phyloP scores from a whole-genome alignment of 2,113 vertebrate genomes.

The Etia nguti region DNA sequence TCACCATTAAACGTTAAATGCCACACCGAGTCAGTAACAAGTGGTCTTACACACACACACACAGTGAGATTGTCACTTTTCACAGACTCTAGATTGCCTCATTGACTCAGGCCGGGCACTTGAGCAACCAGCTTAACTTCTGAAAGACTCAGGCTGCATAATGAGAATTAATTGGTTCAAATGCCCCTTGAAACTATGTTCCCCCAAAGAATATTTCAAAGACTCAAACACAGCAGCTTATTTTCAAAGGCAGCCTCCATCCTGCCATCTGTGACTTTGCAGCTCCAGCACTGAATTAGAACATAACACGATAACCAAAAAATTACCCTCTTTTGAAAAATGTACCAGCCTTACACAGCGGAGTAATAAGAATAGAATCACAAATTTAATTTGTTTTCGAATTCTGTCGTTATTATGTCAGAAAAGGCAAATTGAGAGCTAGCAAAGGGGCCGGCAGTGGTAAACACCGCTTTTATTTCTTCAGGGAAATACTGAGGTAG shows the following conservation, averaged over 20 bases:
- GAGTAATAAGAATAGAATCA: not conserved
- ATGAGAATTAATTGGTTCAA: not conserved
- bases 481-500: not conserved
- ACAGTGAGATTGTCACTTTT: not conserved
- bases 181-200: not conserved
- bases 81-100: not conserved
- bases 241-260: not conserved
- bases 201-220: not conserved
- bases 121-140: not conserved
- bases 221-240: not conserved
- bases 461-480: not conserved
- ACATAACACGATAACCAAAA: not conserved
- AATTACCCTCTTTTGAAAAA: not conserved
- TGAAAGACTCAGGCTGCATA: not conserved
- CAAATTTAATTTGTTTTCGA: not conserved
- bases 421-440: not conserved
- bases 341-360: not conserved
- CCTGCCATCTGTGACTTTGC: constrained; percentile 8
- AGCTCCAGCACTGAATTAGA: not conserved
- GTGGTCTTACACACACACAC: not conserved
- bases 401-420: not conserved
- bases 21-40: not conserved
- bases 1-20: not conserved
- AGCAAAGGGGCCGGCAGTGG: not conserved
- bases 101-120: not conserved